phyloP scores from a whole-genome alignment of 2,113 vertebrate genomes.

The Cephalopholis sonnerati region DNA sequence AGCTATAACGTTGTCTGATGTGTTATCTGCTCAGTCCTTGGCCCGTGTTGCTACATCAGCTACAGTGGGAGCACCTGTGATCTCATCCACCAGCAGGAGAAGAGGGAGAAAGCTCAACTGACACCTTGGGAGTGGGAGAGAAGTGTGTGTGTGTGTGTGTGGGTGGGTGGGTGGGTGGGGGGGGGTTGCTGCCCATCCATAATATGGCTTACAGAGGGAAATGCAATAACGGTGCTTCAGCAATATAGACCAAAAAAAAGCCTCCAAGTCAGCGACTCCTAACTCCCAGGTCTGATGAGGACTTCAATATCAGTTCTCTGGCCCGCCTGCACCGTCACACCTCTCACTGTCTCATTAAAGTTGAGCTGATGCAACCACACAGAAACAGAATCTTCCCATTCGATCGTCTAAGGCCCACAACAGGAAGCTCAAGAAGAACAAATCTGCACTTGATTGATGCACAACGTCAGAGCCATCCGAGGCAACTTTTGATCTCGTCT shows the following conservation, averaged over 20 bases:
- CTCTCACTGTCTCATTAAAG: slow-evolving; percentile 60
- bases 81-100: slow-evolving; percentile 27
- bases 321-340: slow-evolving; percentile 37
- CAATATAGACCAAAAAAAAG: slow-evolving; percentile 65
- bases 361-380: slow-evolving; percentile 63
- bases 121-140: slow-evolving; percentile 12
- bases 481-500: slow-evolving; percentile 15
- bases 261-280: slow-evolving; percentile 70
- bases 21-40: not conserved
- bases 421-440: not conserved
- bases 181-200: slow-evolving; percentile 31
- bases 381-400: slow-evolving; percentile 57
- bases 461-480: not conserved
- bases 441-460: slow-evolving; percentile 30
- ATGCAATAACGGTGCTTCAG: slow-evolving; percentile 76
- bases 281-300: slow-evolving; percentile 61
- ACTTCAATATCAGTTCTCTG: slow-evolving; percentile 57
- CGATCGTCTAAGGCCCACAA: slow-evolving; percentile 14
- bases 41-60: slow-evolving; percentile 49
- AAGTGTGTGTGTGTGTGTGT: not conserved
- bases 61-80: slow-evolving; percentile 44
- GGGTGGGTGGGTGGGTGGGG: no score
- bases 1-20: not conserved
- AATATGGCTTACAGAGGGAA: slow-evolving; percentile 67
- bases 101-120: slow-evolving; percentile 5